A percentile compares a stretch with the other conserved stretches of the same genome.
Conservation (phyloP, 2,888 invertebrate species). For the Catocala fraxini region DNA sequence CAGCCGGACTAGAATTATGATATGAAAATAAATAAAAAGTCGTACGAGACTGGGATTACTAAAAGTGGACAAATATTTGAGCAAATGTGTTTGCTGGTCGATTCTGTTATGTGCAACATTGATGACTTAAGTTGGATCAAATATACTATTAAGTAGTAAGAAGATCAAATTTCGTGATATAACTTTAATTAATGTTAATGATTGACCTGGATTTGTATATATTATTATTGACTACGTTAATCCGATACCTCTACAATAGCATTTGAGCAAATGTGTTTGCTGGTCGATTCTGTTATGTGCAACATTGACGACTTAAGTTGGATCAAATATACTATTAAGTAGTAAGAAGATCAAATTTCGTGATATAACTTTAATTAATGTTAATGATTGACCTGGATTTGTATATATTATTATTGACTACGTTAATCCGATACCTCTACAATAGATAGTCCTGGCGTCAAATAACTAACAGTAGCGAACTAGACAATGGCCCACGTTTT, state of each 20-base stretch:
- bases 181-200: conserved; percentile 32
- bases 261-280: conserved; percentile 29
- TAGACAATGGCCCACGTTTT: neutral
- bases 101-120: conserved; percentile 16
- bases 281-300: conserved; percentile 16
- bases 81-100: conserved; percentile 26
- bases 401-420: conserved; percentile 25
- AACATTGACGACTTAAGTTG: conserved; percentile 22
- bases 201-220: conserved; percentile 27
- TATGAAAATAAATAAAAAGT: neutral
- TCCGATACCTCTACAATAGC: too few relatives aligned
- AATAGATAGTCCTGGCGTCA: neutral
- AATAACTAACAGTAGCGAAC: conserved; percentile 15
- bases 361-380: conserved; percentile 28
- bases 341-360: conserved; percentile 17
- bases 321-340: conserved; percentile 8
- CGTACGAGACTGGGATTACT: conserved; percentile 44
- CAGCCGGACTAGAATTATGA: too few relatives aligned
- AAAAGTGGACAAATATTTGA: conserved; percentile 33
- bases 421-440: conserved; percentile 17
- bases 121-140: conserved; percentile 20
- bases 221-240: conserved; percentile 25
- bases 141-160: conserved; percentile 9
- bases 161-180: conserved; percentile 19
- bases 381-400: conserved; percentile 31